phyloP scores from a whole-genome alignment of 2,113 vertebrate species.

The Alouatta palliata region DNA sequence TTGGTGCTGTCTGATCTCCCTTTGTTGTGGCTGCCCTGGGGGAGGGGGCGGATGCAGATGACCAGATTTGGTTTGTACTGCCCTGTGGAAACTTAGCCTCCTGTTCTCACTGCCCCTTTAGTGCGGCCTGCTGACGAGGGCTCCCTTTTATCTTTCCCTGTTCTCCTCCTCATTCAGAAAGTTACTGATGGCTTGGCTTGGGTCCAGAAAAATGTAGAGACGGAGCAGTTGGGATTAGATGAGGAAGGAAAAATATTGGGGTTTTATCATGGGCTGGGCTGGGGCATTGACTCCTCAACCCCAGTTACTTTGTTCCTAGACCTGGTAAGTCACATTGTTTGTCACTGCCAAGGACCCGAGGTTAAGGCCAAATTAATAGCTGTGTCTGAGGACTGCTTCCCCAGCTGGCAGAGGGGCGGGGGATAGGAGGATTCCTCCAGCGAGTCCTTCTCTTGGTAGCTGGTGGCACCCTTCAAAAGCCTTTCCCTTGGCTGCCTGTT shows the following conservation, averaged over 20 bases:
- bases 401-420: neutral
- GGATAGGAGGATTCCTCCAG: neutral
- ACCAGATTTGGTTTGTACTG: neutral
- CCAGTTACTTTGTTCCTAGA: neutral
- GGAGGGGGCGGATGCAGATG: neutral
- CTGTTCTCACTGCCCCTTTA: neutral
- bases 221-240: neutral
- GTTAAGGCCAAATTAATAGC: neutral
- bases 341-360: neutral
- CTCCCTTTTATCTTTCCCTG: neutral
- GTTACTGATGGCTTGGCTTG: neutral
- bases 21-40: neutral
- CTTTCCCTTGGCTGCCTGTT: constrained; percentile 42
- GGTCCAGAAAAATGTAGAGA: neutral
- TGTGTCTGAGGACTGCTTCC: neutral
- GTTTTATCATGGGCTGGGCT: neutral
- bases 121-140: neutral
- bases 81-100: neutral
- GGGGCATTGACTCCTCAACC: neutral
- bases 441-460: neutral
- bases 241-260: neutral
- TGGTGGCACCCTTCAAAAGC: neutral
- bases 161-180: neutral
- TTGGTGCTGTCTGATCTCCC: neutral
- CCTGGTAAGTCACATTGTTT: neutral